Evolutionary conservation across 2,113 vertebrate species (phyloP).

Genomic region (Hippoglossus stenolepis): DNA sequence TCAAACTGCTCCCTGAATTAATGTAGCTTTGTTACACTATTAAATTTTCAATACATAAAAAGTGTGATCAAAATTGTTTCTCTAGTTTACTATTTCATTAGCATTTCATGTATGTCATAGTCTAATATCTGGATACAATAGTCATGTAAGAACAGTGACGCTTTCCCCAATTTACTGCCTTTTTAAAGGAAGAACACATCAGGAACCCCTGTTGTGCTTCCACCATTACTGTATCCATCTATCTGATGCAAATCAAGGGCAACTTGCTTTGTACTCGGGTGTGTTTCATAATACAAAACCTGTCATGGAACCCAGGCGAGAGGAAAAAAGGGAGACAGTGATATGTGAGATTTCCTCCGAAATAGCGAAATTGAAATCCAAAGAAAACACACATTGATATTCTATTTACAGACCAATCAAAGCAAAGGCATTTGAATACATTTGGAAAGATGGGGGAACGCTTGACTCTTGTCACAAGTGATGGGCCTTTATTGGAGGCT

Average conservation of each 20-base stretch:
- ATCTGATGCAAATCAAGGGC: conserved; percentile 65
- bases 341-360: conserved; percentile 48
- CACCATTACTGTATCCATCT: conserved; percentile 31
- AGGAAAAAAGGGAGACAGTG: conserved; percentile 35
- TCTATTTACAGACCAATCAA: conserved; percentile 69
- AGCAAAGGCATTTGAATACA: conserved; percentile 59
- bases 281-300: conserved; percentile 67
- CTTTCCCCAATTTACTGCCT: background rate
- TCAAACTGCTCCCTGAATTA: background rate
- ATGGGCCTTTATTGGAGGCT: conserved; percentile 59
- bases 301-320: conserved; percentile 42
- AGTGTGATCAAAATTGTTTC: background rate
- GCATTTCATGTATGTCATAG: background rate
- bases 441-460: conserved; percentile 44
- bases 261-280: conserved; percentile 58
- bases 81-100: background rate
- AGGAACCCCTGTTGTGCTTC: conserved; percentile 25
- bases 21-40: background rate
- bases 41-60: too few relatives aligned
- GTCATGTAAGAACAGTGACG: background rate
- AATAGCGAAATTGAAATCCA: conserved; percentile 57
- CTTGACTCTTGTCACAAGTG: conserved; percentile 65
- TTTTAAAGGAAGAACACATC: conserved; percentile 23
- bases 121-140: background rate
- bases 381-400: conserved; percentile 60